phyloP scores from a whole-genome alignment of 2,113 vertebrate species.

The Chlamydotis undulata region DNA sequence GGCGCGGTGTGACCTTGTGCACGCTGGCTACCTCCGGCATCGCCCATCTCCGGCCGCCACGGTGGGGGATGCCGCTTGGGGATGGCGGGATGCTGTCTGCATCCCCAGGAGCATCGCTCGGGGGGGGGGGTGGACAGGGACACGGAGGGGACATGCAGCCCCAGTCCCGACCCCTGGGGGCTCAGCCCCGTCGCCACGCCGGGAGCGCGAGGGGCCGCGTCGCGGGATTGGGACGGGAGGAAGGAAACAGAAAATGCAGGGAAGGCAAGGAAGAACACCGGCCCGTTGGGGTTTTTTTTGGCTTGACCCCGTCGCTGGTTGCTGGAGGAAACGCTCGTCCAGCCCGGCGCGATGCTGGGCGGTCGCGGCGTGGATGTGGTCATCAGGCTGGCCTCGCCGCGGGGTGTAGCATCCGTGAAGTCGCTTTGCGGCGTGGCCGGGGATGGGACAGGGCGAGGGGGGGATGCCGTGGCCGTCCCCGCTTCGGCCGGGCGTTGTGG shows the following conservation, averaged over 20 bases:
- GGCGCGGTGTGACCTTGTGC: background rate
- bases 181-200: background rate
- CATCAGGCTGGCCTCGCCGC: rapidly evolving
- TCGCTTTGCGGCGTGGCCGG: rapidly evolving
- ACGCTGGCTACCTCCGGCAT: background rate
- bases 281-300: background rate
- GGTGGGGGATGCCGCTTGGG: background rate
- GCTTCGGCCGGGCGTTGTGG: too few species aligned
- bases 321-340: background rate
- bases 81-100: background rate
- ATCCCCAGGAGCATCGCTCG: background rate
- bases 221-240: background rate
- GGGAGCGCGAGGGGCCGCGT: rapidly evolving
- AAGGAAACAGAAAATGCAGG: background rate
- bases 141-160: background rate
- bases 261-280: background rate
- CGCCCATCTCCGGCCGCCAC: rapidly evolving
- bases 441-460: too few species aligned
- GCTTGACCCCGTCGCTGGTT: background rate
- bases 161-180: rapidly evolving
- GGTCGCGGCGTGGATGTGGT: rapidly evolving
- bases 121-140: background rate
- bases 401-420: rapidly evolving
- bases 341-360: rapidly evolving
- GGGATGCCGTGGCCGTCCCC: background rate